phyloP scores from a whole-genome alignment of 2,113 vertebrate species.

The Gila orcuttii region DNA sequence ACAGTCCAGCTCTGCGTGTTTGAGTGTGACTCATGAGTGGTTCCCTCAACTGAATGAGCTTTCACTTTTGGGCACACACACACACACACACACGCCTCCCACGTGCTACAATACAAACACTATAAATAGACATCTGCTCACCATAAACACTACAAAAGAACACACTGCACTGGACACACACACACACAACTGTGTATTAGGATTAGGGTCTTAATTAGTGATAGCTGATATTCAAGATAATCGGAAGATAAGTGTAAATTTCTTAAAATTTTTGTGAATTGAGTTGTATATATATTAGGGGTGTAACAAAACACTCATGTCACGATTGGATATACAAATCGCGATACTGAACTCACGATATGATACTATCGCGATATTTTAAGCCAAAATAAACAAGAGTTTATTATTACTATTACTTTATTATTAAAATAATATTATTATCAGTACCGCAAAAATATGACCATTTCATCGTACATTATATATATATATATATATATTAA shows the following conservation, averaged over 20 bases:
- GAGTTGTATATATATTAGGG: background rate
- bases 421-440: no score
- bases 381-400: no score
- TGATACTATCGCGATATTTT: no score
- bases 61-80: background rate
- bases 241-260: background rate
- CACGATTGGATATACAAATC: no score
- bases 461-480: no score
- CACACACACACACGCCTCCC: slow-evolving; percentile 26
- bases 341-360: no score
- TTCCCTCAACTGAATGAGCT: background rate
- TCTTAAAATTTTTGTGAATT: background rate
- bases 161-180: background rate
- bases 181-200: background rate
- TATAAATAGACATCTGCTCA: slow-evolving; percentile 25
- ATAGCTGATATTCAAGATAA: background rate
- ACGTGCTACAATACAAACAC: slow-evolving; percentile 35
- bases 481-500: no score
- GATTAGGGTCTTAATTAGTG: background rate
- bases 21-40: slow-evolving; percentile 25
- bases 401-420: no score
- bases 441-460: no score
- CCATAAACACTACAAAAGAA: slow-evolving; percentile 3
- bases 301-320: no score
- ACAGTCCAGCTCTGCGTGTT: background rate